A percentile compares a stretch with the other conserved stretches of the same genome.
Conservation (phyloP, 2,888 invertebrate species). For the Microplitis manilae region DNA sequence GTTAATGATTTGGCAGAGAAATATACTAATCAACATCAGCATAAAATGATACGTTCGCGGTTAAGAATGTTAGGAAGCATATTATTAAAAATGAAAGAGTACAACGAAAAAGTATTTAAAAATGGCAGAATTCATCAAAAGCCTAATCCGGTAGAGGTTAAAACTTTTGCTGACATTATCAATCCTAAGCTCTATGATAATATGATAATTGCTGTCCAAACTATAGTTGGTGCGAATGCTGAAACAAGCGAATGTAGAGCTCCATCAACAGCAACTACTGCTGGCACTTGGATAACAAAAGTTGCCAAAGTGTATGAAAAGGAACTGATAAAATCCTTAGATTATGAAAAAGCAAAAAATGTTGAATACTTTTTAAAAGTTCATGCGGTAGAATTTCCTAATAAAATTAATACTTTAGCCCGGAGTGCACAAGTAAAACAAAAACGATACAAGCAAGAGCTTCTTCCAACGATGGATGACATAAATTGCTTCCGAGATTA, state of each 20-base stretch:
- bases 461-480: slow-evolving; percentile 30
- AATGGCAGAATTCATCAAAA: slow-evolving; percentile 22
- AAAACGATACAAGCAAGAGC: slow-evolving; percentile 26
- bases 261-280: slow-evolving; percentile 35
- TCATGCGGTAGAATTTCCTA: slow-evolving; percentile 36
- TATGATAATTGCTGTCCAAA: background rate
- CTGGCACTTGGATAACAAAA: slow-evolving; percentile 32
- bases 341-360: slow-evolving; percentile 28
- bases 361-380: slow-evolving; percentile 36
- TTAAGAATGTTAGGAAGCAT: slow-evolving; percentile 42
- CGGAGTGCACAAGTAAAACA: slow-evolving; percentile 34
- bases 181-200: background rate
- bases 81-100: slow-evolving; percentile 34
- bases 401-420: slow-evolving; percentile 38
- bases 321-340: slow-evolving; percentile 39
- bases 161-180: background rate
- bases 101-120: slow-evolving; percentile 35
- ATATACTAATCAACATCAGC: slow-evolving; percentile 43
- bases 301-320: slow-evolving; percentile 38
- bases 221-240: slow-evolving; percentile 28
- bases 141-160: background rate
- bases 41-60: slow-evolving; percentile 39
- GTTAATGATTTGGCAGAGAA: slow-evolving; percentile 41
- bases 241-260: slow-evolving; percentile 30
- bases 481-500: slow-evolving; percentile 15